Evolutionary conservation across 2,113 vertebrate genomes (phyloP).

Genomic region (Mellivora capensis): DNA sequence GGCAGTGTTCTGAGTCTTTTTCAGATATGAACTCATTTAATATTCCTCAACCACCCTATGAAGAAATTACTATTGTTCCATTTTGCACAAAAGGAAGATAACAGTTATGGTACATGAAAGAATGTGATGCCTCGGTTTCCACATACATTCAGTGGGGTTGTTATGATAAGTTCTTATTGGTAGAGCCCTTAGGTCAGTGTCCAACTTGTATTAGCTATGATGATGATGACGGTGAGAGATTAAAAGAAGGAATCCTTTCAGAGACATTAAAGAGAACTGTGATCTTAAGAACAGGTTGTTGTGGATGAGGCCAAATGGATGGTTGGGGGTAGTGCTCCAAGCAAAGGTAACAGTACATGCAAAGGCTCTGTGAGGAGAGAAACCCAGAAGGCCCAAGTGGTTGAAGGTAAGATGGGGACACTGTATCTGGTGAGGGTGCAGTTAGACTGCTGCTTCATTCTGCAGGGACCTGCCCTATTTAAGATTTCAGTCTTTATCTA

Average conservation of each 20-base stretch:
- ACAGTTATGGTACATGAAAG: neutral
- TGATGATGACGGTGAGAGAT: neutral
- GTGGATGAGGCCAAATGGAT: neutral
- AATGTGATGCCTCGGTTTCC: neutral
- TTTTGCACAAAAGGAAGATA: conserved; percentile 18
- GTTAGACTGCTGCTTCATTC: neutral
- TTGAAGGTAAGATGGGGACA: neutral
- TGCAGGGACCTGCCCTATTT: neutral
- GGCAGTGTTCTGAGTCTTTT: neutral
- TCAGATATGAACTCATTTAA: neutral
- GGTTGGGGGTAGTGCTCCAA: neutral
- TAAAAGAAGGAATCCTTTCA: neutral
- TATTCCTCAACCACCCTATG: neutral
- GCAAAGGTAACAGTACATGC: neutral
- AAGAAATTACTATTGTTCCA: neutral
- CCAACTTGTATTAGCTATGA: neutral
- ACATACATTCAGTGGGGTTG: neutral
- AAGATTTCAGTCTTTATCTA: neutral
- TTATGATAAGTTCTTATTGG: neutral
- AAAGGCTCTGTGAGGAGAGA: neutral
- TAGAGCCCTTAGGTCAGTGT: neutral
- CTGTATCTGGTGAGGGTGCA: neutral
- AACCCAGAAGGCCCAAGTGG: neutral
- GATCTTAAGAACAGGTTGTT: neutral
- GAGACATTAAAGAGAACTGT: neutral